These are phyloP conservation scores for Struthidea cinerea DNA, from an alignment of 2,113 vertebrate genomes.

Conservation along the genomic window DNA sequence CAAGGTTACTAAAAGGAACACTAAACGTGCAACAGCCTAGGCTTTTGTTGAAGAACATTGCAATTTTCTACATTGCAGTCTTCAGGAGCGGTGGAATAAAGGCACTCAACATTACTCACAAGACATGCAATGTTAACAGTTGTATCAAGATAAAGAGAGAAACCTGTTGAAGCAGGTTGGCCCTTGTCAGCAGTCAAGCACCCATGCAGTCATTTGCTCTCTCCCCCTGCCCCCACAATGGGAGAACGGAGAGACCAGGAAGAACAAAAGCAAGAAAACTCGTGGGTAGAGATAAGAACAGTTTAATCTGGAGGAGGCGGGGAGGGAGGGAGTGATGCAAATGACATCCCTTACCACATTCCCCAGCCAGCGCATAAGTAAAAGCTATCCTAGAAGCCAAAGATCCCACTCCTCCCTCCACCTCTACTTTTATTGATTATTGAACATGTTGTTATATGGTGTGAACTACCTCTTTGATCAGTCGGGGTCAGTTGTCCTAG, in stretches of 20 bases:
- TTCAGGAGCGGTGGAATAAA: background rate
- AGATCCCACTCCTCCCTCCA: background rate
- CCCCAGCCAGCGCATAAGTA: background rate
- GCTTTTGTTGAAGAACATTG: background rate
- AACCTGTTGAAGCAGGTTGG: background rate
- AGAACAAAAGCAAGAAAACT: background rate
- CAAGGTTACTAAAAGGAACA: background rate
- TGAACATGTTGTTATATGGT: background rate
- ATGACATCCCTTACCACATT: background rate
- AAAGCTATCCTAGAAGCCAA: background rate
- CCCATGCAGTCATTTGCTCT: accelerated
- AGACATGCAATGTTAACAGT: background rate
- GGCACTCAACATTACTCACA: background rate
- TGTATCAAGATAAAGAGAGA: background rate
- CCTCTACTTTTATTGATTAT: background rate
- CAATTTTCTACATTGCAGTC: background rate
- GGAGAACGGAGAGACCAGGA: background rate
- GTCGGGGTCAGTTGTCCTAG: background rate
- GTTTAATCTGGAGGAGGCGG: background rate
- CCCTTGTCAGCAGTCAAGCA: background rate
- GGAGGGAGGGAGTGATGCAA: background rate
- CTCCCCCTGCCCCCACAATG: background rate
- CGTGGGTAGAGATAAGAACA: background rate
- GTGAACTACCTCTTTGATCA: background rate
- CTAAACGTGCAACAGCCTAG: background rate